These are phyloP conservation scores for Lepus americanus DNA, from an alignment of 2,113 vertebrate genomes.

Conservation along the genomic window DNA sequence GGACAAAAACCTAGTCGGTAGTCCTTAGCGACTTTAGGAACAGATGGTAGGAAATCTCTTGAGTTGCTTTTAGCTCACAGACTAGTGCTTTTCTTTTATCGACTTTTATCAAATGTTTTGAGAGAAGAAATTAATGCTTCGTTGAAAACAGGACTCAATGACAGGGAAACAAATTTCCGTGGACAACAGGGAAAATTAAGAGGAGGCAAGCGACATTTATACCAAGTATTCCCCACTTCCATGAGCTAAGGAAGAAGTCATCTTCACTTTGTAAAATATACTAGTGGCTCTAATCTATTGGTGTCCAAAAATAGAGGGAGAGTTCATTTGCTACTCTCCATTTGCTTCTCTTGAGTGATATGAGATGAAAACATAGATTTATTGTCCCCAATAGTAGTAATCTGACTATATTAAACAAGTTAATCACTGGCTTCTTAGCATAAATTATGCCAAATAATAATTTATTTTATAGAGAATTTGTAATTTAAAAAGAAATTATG, in stretches of 20 bases:
- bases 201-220: neutral
- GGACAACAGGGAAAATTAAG: neutral
- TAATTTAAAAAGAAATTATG: constrained; percentile 14
- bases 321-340: neutral
- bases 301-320: neutral
- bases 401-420: neutral
- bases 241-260: neutral
- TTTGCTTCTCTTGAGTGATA: neutral
- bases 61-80: neutral
- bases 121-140: neutral
- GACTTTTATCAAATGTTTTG: neutral
- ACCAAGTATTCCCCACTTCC: neutral
- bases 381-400: neutral
- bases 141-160: neutral
- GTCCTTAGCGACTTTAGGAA: neutral
- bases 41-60: neutral
- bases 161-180: neutral
- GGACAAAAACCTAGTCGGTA: neutral
- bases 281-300: neutral
- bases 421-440: neutral
- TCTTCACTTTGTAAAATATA: neutral
- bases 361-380: neutral
- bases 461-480: constrained; percentile 30
- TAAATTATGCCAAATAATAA: neutral
- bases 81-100: neutral